A percentile compares a stretch with the other conserved stretches of the same genome.
Conservation (phyloP, 1,140 invertebrate genomes). For the Hyposmocoma kahamanoa region DNA sequence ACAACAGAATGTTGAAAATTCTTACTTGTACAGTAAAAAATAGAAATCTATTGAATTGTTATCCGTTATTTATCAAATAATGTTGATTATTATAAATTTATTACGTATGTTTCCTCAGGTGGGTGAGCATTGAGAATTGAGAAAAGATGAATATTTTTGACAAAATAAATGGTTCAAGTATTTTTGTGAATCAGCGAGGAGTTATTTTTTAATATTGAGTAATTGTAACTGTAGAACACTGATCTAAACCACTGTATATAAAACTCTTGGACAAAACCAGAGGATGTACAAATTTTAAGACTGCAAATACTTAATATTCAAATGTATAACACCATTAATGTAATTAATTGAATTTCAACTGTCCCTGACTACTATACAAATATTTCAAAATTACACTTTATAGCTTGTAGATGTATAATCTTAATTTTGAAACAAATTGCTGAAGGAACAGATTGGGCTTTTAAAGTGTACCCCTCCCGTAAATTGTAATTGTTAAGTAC, state of each 20-base stretch:
- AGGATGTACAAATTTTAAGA: constrained; percentile 66
- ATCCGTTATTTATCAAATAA: constrained; percentile 70
- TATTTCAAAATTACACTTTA: no score
- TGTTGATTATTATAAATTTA: constrained; percentile 70
- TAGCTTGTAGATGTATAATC: no score
- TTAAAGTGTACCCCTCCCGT: no score
- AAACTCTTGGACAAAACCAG: constrained; percentile 37
- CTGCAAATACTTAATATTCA: constrained; percentile 45
- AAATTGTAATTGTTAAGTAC: no score
- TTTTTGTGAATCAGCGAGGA: constrained; percentile 65
- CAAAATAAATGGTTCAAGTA: constrained; percentile 62
- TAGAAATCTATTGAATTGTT: constrained; percentile 67
- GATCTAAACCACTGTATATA: constrained; percentile 48
- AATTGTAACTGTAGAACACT: constrained; percentile 48
- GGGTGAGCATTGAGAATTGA: constrained; percentile 54
- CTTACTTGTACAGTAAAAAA: constrained; percentile 64
- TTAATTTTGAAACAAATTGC: no score
- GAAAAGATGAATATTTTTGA: constrained; percentile 66
- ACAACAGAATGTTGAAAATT: constrained; percentile 64
- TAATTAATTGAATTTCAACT: neutral
- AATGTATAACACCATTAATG: constrained; percentile 3
- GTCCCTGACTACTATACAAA: neutral
- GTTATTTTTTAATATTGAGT: constrained; percentile 60
- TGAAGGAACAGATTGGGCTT: no score
- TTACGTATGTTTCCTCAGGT: constrained; percentile 64